phyloP scores from a whole-genome alignment of 2,888 invertebrate genomes.

The Lordiphosa andalusiaca region DNA sequence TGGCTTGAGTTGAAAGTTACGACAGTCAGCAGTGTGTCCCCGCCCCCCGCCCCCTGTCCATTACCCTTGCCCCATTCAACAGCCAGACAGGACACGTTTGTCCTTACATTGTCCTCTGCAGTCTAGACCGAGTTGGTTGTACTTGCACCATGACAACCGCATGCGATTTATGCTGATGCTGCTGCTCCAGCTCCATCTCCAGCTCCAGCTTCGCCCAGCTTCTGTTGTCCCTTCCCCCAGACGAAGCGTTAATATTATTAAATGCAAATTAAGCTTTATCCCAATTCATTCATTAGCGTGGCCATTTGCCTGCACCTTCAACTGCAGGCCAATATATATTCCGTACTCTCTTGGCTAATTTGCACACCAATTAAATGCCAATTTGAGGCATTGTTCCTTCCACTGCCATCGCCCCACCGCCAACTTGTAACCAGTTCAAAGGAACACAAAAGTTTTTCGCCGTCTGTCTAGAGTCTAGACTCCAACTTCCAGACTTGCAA shows the following conservation, averaged over 20 bases:
- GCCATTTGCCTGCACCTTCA: slow-evolving; percentile 38
- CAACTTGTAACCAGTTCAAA: slow-evolving; percentile 5
- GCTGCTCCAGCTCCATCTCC: slow-evolving; percentile 20
- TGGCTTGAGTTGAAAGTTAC: slow-evolving; percentile 72
- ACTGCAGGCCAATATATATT: slow-evolving; percentile 20
- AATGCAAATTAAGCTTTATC: slow-evolving; percentile 76
- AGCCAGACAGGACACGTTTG: slow-evolving; percentile 61
- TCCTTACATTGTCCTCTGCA: slow-evolving; percentile 72
- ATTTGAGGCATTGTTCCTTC: slow-evolving; percentile 73
- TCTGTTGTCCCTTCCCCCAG: slow-evolving; percentile 2
- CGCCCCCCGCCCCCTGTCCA: neutral
- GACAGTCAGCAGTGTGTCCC: slow-evolving; percentile 31
- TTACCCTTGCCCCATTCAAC: neutral
- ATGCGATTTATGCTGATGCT: slow-evolving; percentile 64
- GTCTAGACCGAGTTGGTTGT: slow-evolving; percentile 23
- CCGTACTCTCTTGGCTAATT: slow-evolving; percentile 65
- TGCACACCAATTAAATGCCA: slow-evolving; percentile 77
- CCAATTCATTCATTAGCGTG: slow-evolving; percentile 68
- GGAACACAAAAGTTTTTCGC: slow-evolving; percentile 29
- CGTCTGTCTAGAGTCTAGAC: slow-evolving; percentile 69
- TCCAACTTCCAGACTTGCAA: slow-evolving; percentile 44
- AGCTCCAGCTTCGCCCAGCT: slow-evolving; percentile 18
- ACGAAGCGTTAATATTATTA: slow-evolving; percentile 69
- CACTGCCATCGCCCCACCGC: neutral
- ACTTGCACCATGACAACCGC: slow-evolving; percentile 65